Conservation (phyloP, 2,888 invertebrate genomes). For the Dasypogon diadema region DNA sequence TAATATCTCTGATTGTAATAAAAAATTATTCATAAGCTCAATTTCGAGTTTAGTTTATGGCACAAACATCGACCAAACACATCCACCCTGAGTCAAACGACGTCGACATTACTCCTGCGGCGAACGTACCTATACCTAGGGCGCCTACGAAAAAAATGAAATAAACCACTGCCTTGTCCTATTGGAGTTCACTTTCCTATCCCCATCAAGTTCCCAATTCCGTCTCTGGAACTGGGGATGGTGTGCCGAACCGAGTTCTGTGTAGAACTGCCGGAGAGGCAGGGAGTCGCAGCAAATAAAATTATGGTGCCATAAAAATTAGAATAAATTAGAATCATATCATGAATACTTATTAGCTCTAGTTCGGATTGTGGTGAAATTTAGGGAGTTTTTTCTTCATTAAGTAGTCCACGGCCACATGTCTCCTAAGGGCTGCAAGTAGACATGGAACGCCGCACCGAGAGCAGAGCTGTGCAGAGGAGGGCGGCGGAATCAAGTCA, state of each 20-base stretch:
- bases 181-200: slow-evolving; percentile 36
- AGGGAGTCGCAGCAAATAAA: slow-evolving; percentile 44
- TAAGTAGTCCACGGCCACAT: not conserved
- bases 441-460: too few relatives aligned
- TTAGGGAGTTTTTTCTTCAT: slow-evolving; percentile 28
- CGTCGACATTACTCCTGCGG: slow-evolving; percentile 18
- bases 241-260: not conserved
- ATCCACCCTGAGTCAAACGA: not conserved
- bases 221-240: too few relatives aligned
- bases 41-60: slow-evolving; percentile 31
- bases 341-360: slow-evolving; percentile 46
- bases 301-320: slow-evolving; percentile 50
- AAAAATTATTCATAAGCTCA: slow-evolving; percentile 46
- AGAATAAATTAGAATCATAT: slow-evolving; percentile 51
- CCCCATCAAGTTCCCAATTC: not conserved
- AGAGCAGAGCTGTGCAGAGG: not conserved
- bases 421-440: not conserved
- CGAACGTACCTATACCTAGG: slow-evolving; percentile 7
- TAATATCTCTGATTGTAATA: slow-evolving; percentile 25
- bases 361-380: slow-evolving; percentile 22
- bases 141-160: slow-evolving; percentile 15
- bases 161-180: slow-evolving; percentile 30
- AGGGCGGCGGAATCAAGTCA: slow-evolving; percentile 13
- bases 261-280: not conserved
- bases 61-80: slow-evolving; percentile 42